Conservation (phyloP, 2,888 invertebrate genomes). For the Caenorhabditis sp. region DNA sequence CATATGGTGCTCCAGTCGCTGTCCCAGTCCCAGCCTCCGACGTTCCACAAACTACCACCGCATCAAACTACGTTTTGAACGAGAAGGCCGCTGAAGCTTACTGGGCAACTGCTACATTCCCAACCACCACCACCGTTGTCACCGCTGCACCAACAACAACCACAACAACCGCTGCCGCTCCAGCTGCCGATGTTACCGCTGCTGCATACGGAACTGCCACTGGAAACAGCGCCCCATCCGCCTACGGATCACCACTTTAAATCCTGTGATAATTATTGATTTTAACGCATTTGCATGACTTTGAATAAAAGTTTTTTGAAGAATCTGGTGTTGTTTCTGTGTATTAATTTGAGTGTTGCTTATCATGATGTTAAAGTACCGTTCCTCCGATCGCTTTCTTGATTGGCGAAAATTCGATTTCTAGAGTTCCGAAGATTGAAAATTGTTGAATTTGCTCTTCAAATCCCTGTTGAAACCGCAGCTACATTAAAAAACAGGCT, state of each 20-base stretch:
- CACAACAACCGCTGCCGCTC: not conserved
- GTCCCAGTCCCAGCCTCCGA: not conserved
- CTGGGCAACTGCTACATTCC: slow-evolving; percentile 9
- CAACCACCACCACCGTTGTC: slow-evolving; percentile 3
- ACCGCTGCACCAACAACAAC: not conserved
- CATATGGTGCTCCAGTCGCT: not conserved
- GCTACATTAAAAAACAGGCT: too few relatives aligned
- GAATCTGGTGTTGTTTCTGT: too few relatives aligned
- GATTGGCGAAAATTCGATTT: too few relatives aligned
- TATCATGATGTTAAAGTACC: too few relatives aligned
- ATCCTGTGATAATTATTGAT: not conserved
- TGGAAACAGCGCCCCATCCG: not conserved
- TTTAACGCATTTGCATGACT: not conserved
- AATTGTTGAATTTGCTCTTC: too few relatives aligned
- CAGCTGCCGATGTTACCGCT: not conserved
- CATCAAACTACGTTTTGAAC: slow-evolving; percentile 6
- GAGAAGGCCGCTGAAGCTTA: slow-evolving; percentile 9
- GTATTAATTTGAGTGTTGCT: too few relatives aligned
- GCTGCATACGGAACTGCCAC: not conserved
- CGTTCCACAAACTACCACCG: not conserved
- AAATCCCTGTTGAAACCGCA: too few relatives aligned
- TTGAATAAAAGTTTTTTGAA: not conserved
- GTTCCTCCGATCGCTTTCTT: too few relatives aligned
- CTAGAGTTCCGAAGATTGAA: too few relatives aligned
- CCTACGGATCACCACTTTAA: not conserved